Percentiles rank a stretch among this genome's conserved stretches.
phyloP scores from a whole-genome alignment of 2,888 invertebrate genomes.

The Pseudanteris insignis region DNA sequence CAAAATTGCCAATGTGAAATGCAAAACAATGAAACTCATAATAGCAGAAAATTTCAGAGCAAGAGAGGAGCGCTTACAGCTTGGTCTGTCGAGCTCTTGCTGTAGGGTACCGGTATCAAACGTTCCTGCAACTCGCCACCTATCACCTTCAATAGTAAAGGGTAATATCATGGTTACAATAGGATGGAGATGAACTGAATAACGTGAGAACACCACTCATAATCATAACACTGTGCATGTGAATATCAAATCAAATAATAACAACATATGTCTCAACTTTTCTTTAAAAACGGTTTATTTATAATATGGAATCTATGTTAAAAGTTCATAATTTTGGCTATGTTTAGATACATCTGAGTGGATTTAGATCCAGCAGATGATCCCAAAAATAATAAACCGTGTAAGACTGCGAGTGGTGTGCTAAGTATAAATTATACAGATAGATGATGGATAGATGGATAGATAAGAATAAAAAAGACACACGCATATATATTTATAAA shows the following conservation, averaged over 20 bases:
- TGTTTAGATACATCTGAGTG: too few species aligned
- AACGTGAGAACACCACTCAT: constrained; percentile 51
- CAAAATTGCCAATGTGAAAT: constrained; percentile 54
- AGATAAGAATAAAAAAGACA: constrained; percentile 10
- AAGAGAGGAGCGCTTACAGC: constrained; percentile 87
- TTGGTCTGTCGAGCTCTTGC: constrained; percentile 99
- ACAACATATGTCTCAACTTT: too few species aligned
- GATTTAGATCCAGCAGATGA: too few species aligned
- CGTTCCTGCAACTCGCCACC: constrained; percentile 99
- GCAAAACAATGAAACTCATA: constrained; percentile 49
- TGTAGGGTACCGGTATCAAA: constrained; percentile 99
- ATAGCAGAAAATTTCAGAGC: constrained; percentile 68
- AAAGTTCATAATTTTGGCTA: too few species aligned
- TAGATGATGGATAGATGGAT: constrained; percentile 46
- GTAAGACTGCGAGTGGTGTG: constrained; percentile 50
- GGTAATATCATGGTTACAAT: constrained; percentile 79
- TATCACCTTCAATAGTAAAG: constrained; percentile 98
- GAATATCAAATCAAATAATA: too few species aligned
- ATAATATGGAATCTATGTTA: too few species aligned
- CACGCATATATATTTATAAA: too few species aligned
- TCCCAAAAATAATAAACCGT: too few species aligned
- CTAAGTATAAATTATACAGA: constrained; percentile 48
- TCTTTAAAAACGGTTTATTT: too few species aligned
- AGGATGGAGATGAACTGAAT: constrained; percentile 60
- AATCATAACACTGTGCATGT: too few species aligned